A percentile compares a stretch with the other conserved stretches of the same genome.
Conservation (phyloP, 2,113 vertebrate genomes). For the Muntiacus muntjak region DNA sequence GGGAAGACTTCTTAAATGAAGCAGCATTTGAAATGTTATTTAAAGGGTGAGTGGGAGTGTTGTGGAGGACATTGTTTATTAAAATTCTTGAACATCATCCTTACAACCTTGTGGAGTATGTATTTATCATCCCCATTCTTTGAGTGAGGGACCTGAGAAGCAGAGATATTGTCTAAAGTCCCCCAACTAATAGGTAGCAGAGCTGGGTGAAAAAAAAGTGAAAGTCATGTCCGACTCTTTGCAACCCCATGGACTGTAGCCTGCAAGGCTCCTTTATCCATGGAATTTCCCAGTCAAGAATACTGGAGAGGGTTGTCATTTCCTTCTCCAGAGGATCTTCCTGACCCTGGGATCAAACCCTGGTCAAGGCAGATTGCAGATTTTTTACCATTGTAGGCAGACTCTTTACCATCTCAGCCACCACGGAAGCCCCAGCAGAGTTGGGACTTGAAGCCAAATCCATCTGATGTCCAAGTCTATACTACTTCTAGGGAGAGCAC, state of each 20-base stretch:
- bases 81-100: neutral
- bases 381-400: neutral
- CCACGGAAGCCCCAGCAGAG: neutral
- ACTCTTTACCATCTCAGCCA: neutral
- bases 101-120: neutral
- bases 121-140: neutral
- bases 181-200: neutral
- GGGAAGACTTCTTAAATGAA: neutral
- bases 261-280: neutral
- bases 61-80: neutral
- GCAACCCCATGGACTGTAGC: neutral
- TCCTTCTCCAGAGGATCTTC: neutral
- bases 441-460: neutral
- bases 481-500: neutral
- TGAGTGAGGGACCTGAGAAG: neutral
- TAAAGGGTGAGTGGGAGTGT: neutral
- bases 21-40: neutral
- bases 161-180: neutral
- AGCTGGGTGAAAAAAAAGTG: neutral
- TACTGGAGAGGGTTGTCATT: neutral
- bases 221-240: neutral
- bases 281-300: neutral
- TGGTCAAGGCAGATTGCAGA: neutral
- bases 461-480: neutral
- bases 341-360: accelerated